These are phyloP conservation scores for Cariama cristata DNA, from an alignment of 2,113 vertebrate species.

Conservation along the genomic window DNA sequence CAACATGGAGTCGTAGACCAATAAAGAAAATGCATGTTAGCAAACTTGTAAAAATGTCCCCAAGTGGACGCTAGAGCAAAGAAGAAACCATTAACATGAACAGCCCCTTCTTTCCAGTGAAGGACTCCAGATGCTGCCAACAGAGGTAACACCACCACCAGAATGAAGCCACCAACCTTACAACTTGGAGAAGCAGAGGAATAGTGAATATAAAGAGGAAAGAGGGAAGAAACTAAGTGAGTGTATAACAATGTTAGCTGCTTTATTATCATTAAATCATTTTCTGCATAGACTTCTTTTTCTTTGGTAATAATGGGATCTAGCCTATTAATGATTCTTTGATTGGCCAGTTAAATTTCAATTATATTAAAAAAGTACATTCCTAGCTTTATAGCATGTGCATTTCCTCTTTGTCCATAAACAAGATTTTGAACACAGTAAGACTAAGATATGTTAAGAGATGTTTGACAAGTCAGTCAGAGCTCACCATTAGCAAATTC, in stretches of 20 bases:
- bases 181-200: not conserved
- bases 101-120: not conserved
- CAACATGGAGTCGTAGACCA: not conserved
- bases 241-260: not conserved
- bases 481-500: not conserved
- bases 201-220: not conserved
- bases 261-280: not conserved
- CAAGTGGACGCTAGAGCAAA: not conserved
- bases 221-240: not conserved
- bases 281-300: not conserved
- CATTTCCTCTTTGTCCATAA: not conserved
- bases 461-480: not conserved
- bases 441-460: not conserved
- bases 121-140: not conserved
- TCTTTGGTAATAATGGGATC: not conserved
- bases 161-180: not conserved
- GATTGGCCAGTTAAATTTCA: not conserved
- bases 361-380: not conserved
- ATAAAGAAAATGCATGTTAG: not conserved
- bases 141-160: not conserved
- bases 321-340: not conserved
- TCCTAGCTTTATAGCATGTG: not conserved
- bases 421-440: not conserved
- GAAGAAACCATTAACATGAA: not conserved
- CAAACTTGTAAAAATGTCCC: not conserved